Evolutionary conservation across 1,140 invertebrate genomes (phyloP).

Genomic region (Lysiphlebus fabarum): DNA sequence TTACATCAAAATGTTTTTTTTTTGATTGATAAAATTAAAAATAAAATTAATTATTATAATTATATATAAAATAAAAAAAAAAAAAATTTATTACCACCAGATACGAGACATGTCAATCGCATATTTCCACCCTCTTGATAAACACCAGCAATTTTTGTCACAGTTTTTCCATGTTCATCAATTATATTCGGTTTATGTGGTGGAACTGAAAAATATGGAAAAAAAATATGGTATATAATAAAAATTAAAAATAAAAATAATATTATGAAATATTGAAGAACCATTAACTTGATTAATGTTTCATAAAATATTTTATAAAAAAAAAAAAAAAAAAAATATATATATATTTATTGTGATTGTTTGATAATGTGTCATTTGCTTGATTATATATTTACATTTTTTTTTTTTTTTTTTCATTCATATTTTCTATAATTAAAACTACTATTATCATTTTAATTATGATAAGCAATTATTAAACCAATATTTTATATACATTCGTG

Average conservation of each 20-base stretch:
- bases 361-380: too few relatives aligned
- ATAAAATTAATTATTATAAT: neutral
- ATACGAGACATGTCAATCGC: conserved; percentile 77
- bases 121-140: conserved; percentile 80
- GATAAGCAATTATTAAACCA: too few relatives aligned
- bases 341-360: too few relatives aligned
- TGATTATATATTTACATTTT: too few relatives aligned
- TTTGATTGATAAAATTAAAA: too few relatives aligned
- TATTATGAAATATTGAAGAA: neutral
- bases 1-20: too few relatives aligned
- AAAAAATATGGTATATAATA: conserved; percentile 11
- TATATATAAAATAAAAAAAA: conserved; percentile 11
- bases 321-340: too few relatives aligned
- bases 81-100: conserved; percentile 68
- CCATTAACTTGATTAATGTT: neutral
- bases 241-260: conserved; percentile 1
- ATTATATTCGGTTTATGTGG: conserved; percentile 77
- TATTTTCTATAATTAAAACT: too few relatives aligned
- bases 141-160: conserved; percentile 71
- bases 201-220: conserved; percentile 67
- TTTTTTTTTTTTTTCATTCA: too few relatives aligned
- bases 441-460: too few relatives aligned
- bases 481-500: too few relatives aligned
- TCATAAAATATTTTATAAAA: too few relatives aligned
- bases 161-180: conserved; percentile 71